Percentiles rank a stretch among this genome's conserved stretches.
Conservation (phyloP, 1,140 invertebrate species). For the Heliothis virescens region DNA sequence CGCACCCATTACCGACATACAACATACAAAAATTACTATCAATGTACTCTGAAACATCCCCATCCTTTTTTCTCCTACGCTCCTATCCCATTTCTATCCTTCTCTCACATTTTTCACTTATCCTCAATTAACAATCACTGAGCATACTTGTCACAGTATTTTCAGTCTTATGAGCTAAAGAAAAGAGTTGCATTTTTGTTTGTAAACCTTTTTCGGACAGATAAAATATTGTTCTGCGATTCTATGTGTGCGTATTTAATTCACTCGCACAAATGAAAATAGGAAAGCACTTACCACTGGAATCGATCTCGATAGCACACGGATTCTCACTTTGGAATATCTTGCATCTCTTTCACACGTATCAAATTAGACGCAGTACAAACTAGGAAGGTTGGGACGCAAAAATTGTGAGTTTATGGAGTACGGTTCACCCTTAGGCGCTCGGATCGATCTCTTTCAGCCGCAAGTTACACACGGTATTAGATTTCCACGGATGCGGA, state of each 20-base stretch:
- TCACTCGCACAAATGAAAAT: slow-evolving; percentile 56
- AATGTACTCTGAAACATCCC: background rate
- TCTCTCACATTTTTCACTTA: slow-evolving; percentile 52
- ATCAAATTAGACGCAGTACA: background rate
- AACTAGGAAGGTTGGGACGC: slow-evolving; percentile 16
- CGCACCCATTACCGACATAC: slow-evolving; percentile 1
- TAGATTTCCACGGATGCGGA: slow-evolving; percentile 41
- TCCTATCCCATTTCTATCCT: slow-evolving; percentile 11
- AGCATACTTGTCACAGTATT: slow-evolving; percentile 9
- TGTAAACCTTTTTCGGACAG: slow-evolving; percentile 2
- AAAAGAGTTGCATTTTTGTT: slow-evolving; percentile 20
- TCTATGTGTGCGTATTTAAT: slow-evolving; percentile 66
- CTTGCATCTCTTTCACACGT: background rate
- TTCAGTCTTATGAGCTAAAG: background rate
- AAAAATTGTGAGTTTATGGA: slow-evolving; percentile 47
- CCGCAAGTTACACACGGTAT: slow-evolving; percentile 49
- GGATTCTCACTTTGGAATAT: background rate
- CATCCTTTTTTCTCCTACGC: background rate
- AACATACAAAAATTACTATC: slow-evolving; percentile 33
- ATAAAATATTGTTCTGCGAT: slow-evolving; percentile 27
- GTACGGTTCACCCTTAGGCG: slow-evolving; percentile 53
- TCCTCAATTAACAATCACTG: slow-evolving; percentile 47
- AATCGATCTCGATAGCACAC: background rate
- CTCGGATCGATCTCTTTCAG: slow-evolving; percentile 59
- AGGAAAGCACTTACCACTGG: slow-evolving; percentile 8